Conservation (phyloP, 92 coral and sea anemone genomes). For the Parazoanthus darwini region DNA sequence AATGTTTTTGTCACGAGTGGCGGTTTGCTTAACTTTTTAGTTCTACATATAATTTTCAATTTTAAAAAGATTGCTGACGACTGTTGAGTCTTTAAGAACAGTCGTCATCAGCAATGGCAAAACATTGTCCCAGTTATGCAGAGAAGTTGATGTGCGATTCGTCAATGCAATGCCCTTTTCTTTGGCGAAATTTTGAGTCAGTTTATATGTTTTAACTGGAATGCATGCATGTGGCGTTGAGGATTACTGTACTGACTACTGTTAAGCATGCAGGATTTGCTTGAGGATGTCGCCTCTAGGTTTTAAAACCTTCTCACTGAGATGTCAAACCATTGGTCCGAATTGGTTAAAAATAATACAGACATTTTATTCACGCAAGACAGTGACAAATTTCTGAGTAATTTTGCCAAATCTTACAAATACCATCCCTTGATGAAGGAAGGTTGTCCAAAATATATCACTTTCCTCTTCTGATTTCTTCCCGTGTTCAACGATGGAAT, state of each 20-base stretch:
- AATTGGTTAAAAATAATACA: not conserved
- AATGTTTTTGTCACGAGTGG: too few species aligned
- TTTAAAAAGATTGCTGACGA: not conserved
- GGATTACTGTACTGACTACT: not conserved
- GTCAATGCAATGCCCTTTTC: not conserved
- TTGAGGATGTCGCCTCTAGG: not conserved
- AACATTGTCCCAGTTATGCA: not conserved
- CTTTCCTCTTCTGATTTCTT: not conserved
- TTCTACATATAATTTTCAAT: too few species aligned
- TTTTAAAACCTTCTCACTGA: not conserved
- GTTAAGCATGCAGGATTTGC: not conserved
- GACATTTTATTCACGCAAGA: not conserved
- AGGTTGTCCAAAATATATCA: not conserved
- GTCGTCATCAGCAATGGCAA: not conserved
- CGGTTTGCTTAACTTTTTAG: too few species aligned
- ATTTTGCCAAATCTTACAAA: not conserved
- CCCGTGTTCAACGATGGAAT: not conserved
- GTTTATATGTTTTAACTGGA: not conserved
- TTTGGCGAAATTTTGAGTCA: constrained; percentile 1
- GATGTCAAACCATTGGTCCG: not conserved
- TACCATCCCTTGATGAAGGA: not conserved
- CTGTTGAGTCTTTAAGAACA: too few species aligned
- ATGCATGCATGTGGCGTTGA: not conserved
- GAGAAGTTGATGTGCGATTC: not conserved
- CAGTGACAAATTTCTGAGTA: not conserved